Evolutionary conservation across 2,888 invertebrate genomes (phyloP), one percentile per base, ranked within the genome.

Genomic region (Galerucella nymphaeae): DNA sequence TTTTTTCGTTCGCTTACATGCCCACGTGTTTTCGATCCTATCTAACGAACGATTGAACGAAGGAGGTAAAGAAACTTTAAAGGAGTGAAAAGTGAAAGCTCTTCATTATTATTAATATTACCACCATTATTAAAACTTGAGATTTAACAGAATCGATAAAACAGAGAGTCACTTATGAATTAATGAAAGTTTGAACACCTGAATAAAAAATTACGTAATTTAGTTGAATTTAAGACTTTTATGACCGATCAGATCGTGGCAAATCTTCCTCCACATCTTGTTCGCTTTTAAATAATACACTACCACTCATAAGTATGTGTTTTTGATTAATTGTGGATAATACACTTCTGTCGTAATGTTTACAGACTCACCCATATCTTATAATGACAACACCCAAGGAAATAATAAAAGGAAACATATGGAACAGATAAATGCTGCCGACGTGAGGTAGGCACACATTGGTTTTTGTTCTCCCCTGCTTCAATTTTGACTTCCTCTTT

Each of bases 1-100:
- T 66, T 57, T 16, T 66, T 42, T 14, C 41, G 20, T 66, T 66
- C 57, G 66, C 66, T 57, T 42, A 11, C 42, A 16, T 66, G 42
- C 66, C 66, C 66, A 66, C 66, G 41, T 66, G 66, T 66, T 66
- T 66, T 57, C 66, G 66, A 57, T 66, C 66, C 66, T 57, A 63
- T 55, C 41, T 30, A 59, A n/a, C 30, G 67, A 61, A 50, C 59
- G 59, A 59, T 11, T 16, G 67, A 61, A 50, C 59, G 59, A 67
- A 67, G 30, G 67, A 67, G 67, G 67, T 59, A 67, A 59, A 48
- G 59, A 67, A 67, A 67, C 67, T 67, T 67, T 48, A n/a, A 38
- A 61, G 50, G 59, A 67, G 59, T 59, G 67, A 67, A 61, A 59
- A 67, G 67, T 67, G 67, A 67, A 67, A 67, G 67, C 59, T 16